Evolutionary conservation across 2,888 invertebrate species (phyloP).

Genomic region (Ormyrus nitidulus): DNA sequence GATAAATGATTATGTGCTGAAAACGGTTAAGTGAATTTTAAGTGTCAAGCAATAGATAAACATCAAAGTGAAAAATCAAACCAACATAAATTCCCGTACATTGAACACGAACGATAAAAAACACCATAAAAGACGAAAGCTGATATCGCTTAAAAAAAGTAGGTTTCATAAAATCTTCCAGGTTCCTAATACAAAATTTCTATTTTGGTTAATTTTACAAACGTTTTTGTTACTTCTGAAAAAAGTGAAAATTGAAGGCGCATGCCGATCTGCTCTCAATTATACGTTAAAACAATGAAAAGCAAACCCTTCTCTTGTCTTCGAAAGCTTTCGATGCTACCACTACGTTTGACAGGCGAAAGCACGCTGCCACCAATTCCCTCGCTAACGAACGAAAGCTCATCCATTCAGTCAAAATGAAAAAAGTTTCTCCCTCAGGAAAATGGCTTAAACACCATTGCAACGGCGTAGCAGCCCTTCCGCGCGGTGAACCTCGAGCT

Average conservation of each 20-base stretch:
- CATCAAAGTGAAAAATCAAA: background rate
- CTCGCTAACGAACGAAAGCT: background rate
- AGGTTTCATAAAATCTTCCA: background rate
- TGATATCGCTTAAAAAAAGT: background rate
- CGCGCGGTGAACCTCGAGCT: background rate
- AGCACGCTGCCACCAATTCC: background rate
- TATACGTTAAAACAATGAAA: too few species aligned
- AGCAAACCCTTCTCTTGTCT: too few species aligned
- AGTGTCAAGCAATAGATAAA: too few species aligned
- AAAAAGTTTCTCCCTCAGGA: conserved; percentile 19
- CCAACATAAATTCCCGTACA: background rate
- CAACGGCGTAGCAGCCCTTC: conserved; percentile 4
- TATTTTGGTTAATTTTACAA: too few species aligned
- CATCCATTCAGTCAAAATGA: background rate
- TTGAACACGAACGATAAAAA: conserved; percentile 11
- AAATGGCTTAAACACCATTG: conserved; percentile 2
- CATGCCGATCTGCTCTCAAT: too few species aligned
- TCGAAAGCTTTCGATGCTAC: too few species aligned
- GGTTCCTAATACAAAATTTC: background rate
- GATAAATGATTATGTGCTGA: too few species aligned
- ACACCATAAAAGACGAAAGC: background rate
- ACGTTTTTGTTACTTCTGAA: too few species aligned
- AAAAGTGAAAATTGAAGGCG: too few species aligned
- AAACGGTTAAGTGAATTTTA: too few species aligned
- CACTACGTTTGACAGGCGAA: too few species aligned